phyloP scores from a whole-genome alignment of 2,797 vertebrate genomes.

The Clarias platycephalus region DNA sequence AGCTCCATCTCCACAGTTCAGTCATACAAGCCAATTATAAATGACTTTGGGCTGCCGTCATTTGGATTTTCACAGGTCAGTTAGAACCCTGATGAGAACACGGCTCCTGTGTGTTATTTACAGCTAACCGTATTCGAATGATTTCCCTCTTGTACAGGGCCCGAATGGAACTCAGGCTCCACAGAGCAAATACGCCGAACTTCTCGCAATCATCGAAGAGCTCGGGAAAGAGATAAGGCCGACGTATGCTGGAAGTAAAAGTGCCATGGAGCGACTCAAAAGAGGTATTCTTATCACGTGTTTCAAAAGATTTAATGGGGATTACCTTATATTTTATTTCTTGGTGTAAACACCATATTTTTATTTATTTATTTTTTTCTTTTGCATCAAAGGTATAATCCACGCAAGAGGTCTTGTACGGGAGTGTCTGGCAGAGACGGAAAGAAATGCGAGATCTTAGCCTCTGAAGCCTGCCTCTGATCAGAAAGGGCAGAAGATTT shows the following conservation, averaged over 20 bases:
- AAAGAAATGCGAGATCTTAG: conserved; percentile 94
- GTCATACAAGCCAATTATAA: conserved; percentile 90
- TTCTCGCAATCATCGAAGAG: conserved; percentile 97
- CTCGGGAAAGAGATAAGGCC: conserved; percentile 97
- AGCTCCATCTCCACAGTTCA: conserved; percentile 84
- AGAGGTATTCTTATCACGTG: conserved; percentile 76
- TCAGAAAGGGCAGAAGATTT: conserved; percentile 46
- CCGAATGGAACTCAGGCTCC: conserved; percentile 90
- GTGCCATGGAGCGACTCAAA: conserved; percentile 98
- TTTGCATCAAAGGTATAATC: conserved; percentile 84
- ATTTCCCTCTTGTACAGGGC: conserved; percentile 70
- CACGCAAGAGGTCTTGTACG: conserved; percentile 94
- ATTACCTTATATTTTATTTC: background rate
- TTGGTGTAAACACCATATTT: background rate
- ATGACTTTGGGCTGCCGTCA: conserved; percentile 93
- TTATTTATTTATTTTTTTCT: background rate
- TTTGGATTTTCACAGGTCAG: conserved; percentile 92
- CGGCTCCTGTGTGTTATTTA: conserved; percentile 12
- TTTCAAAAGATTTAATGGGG: background rate
- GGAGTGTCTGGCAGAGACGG: conserved; percentile 97
- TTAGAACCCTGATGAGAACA: background rate
- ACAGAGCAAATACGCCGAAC: conserved; percentile 97
- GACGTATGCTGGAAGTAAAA: conserved; percentile 97
- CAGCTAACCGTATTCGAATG: background rate
- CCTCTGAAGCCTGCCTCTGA: conserved; percentile 52